Base-by-base conservation (phyloP, 1,140 invertebrate species). In the Hyposmocoma kahamanoa region DNA sequence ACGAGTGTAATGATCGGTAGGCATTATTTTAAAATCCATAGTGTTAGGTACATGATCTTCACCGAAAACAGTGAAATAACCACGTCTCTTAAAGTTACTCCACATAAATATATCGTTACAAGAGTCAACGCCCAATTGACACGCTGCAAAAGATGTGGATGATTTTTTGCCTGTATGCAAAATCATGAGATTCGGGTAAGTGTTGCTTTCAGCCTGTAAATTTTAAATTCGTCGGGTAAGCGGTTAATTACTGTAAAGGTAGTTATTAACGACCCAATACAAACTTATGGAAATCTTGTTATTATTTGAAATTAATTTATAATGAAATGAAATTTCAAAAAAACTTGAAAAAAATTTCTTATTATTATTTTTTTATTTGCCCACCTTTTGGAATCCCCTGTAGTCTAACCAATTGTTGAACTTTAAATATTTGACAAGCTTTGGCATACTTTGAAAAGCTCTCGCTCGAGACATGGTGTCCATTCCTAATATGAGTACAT, bases 381-480 rank as follows among this genome's bases (percentile, higher is more conserved):
- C n/a, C n/a, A 75, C 88, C 84, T 88, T 89, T 60, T 89, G 86
- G 54, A 87, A 83, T 49, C 80, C 82, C 54, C 78, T 65, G 53
- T 84, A 80, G 56, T 89, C 69, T 62, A 87, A 64, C 90, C 88
- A 79, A 63, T 67, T 54, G 65, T 90, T 84, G 13, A 89, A 81
- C 24, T 88, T 87, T 8, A 97, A 74, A 69, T 91, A 92, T 26
- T 84, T 67, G 2, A 89, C 81, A 0, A 94, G 95, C 62, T 89
- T 88, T 9, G 94, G 93, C 91, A 97, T 91, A 20, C 92, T 90
- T 20, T 93, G 88, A 19, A 90, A 88, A 22, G 94, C 89, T 80
- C 96, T 94, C 0, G 92, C 87, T 36, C 93, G 88, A 0, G 95
- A 96, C 22, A 96, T 91, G 20, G 93, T 94, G 66, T 96, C 95